These are phyloP conservation scores for Patella ulyssiponensis DNA, from an alignment of 2,888 invertebrate genomes.

Conservation along the genomic window DNA sequence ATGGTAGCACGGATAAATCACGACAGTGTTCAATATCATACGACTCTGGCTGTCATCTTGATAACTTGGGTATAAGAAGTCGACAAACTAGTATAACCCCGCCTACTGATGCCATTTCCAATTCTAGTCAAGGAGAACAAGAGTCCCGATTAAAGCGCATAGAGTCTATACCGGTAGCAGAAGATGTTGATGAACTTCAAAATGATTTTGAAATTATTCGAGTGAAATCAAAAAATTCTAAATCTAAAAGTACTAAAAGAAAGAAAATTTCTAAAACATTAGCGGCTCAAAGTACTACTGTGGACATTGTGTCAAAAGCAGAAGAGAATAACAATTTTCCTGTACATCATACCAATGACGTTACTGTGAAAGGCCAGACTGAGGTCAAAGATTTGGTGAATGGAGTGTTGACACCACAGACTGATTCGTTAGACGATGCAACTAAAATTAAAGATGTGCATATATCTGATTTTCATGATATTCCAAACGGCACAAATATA, in stretches of 20 bases:
- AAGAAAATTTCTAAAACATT: slow-evolving; percentile 17
- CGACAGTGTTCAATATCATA: slow-evolving; percentile 38
- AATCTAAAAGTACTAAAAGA: slow-evolving; percentile 35
- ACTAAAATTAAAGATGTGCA: not conserved
- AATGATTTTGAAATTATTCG: slow-evolving; percentile 50
- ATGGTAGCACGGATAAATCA: slow-evolving; percentile 9
- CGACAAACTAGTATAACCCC: slow-evolving; percentile 35
- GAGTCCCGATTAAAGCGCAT: slow-evolving; percentile 33
- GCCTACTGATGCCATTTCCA: slow-evolving; percentile 36
- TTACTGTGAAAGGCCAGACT: not conserved
- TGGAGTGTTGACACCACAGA: not conserved
- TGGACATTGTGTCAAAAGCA: not conserved
- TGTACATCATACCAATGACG: not conserved
- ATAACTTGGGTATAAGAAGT: slow-evolving; percentile 39
- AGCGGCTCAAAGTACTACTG: not conserved
- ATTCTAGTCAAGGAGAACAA: slow-evolving; percentile 30
- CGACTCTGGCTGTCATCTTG: slow-evolving; percentile 47
- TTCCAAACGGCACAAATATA: not conserved
- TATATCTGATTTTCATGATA: not conserved
- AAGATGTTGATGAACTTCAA: slow-evolving; percentile 30
- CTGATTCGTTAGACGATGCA: not conserved
- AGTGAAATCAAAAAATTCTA: slow-evolving; percentile 41
- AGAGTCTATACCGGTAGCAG: slow-evolving; percentile 29
- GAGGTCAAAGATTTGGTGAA: not conserved
- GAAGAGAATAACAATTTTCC: not conserved